These are phyloP conservation scores for Rhagonycha fulva DNA, from an alignment of 2,888 invertebrate species.

Conservation along the genomic window DNA sequence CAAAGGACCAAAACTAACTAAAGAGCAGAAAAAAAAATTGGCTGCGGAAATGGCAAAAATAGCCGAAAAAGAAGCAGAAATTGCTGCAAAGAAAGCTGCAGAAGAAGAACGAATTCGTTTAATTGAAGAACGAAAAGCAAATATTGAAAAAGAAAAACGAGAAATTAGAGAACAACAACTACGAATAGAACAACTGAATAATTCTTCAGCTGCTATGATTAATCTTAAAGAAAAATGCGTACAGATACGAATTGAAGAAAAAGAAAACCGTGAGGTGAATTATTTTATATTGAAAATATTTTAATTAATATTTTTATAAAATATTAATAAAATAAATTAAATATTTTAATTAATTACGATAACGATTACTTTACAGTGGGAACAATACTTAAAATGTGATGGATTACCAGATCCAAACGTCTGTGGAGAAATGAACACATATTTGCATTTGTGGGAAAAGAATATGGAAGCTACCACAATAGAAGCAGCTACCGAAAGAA, in stretches of 20 bases:
- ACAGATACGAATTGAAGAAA: conserved; percentile 31
- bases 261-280: conserved; percentile 32
- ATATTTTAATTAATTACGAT: not conserved
- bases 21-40: conserved; percentile 54
- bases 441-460: conserved; percentile 59
- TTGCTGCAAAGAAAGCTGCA: conserved; percentile 33
- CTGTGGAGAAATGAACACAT: conserved; percentile 59
- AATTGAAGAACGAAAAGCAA: conserved; percentile 43
- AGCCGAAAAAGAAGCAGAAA: conserved; percentile 41
- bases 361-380: conserved; percentile 53
- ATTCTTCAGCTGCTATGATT: conserved; percentile 25
- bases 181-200: conserved; percentile 44
- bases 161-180: conserved; percentile 44
- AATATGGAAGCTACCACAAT: conserved; percentile 52
- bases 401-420: conserved; percentile 59
- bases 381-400: conserved; percentile 59
- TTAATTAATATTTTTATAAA: no score
- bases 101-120: conserved; percentile 41
- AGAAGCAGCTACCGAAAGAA: conserved; percentile 51
- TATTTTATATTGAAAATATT: not conserved
- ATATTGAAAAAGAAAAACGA: conserved; percentile 50
- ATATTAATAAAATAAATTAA: no score
- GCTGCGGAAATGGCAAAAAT: conserved; percentile 55
- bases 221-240: conserved; percentile 16
- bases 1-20: conserved; percentile 52